Conservation (phyloP, 2,113 vertebrate genomes). For the Puffinus mauretanicus region DNA sequence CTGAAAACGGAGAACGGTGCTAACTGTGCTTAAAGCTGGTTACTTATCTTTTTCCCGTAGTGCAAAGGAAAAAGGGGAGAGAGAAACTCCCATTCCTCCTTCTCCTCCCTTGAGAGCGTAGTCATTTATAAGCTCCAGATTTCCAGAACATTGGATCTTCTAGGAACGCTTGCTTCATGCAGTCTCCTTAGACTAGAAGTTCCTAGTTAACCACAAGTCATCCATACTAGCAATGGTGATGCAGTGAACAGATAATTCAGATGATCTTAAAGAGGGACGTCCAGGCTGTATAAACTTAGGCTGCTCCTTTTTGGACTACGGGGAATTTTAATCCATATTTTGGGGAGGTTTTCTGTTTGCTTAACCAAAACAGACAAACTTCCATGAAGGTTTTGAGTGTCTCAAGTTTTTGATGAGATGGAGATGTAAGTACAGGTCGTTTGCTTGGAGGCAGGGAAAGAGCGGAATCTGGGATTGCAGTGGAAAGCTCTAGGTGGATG, state of each 20-base stretch:
- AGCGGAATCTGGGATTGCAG: neutral
- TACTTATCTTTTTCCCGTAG: neutral
- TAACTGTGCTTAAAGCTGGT: neutral
- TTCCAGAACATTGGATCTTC: neutral
- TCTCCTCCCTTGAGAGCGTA: accelerated
- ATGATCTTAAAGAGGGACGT: neutral
- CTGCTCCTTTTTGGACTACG: neutral
- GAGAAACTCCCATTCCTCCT: neutral
- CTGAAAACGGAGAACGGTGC: neutral
- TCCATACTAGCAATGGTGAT: accelerated
- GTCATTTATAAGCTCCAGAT: neutral
- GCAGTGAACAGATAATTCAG: neutral
- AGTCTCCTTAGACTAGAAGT: neutral
- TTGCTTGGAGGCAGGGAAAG: neutral
- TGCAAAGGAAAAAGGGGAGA: neutral
- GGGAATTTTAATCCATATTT: neutral
- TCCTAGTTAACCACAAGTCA: neutral
- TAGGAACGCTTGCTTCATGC: neutral
- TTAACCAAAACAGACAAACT: neutral
- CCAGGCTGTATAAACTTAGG: neutral
- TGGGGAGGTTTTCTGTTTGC: neutral
- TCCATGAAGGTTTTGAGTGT: neutral
- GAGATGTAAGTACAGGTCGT: neutral
- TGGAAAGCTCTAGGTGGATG: neutral
- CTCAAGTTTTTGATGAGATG: neutral